Evolutionary conservation across 2,888 invertebrate genomes (phyloP).

Genomic region (Sphaeridia pumilis): DNA sequence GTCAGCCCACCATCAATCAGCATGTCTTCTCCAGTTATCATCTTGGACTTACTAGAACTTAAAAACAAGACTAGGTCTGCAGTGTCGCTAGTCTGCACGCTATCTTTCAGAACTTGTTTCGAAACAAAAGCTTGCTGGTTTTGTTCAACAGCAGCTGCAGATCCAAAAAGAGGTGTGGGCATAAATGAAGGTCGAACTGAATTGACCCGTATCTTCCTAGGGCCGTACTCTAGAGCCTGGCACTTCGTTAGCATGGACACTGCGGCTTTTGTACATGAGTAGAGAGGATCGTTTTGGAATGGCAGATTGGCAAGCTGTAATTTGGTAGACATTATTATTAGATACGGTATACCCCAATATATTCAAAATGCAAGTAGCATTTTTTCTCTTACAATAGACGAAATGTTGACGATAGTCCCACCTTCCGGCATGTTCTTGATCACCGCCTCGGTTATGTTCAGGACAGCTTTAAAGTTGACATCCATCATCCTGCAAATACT

Average conservation of each 20-base stretch:
- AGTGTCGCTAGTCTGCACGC: neutral
- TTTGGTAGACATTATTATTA: neutral
- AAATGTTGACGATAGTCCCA: slow-evolving; percentile 8
- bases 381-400: neutral
- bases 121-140: neutral
- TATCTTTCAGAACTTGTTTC: slow-evolving; percentile 2
- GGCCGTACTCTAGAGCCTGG: slow-evolving; percentile 5
- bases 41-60: slow-evolving; percentile 2
- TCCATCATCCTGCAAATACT: neutral
- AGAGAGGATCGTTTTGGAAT: neutral
- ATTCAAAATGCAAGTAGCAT: neutral
- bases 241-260: slow-evolving; percentile 10
- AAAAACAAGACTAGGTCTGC: slow-evolving; percentile 8
- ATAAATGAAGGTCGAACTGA: slow-evolving; percentile 6
- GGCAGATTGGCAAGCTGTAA: neutral
- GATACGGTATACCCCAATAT: neutral
- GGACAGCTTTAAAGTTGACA: slow-evolving; percentile 2
- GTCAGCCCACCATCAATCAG: slow-evolving; percentile 6
- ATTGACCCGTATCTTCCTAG: slow-evolving; percentile 8
- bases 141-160: neutral
- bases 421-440: slow-evolving; percentile 2
- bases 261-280: slow-evolving; percentile 11
- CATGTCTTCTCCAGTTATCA: slow-evolving; percentile 13
- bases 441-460: slow-evolving; percentile 3
- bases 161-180: neutral